Base-by-base conservation (phyloP, 2,113 vertebrate genomes). In the Ranitomeya variabilis region DNA sequence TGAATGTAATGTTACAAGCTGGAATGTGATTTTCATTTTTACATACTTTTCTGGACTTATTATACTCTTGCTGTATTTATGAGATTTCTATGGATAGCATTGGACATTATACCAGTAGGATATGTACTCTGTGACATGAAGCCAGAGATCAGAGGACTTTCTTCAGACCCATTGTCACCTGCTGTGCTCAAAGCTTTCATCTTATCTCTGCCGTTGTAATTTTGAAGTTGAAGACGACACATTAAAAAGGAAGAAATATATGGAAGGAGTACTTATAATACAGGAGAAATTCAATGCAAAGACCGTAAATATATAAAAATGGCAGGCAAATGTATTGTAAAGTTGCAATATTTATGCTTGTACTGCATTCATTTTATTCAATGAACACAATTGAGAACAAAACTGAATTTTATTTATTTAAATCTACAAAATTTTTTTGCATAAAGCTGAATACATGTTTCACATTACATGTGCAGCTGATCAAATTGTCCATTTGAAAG, bases 101-200 rank as follows among this genome's bases (percentile, higher is more conserved):
- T 52, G 62, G 57, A 64, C 80, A 64, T 82, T 14, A 15, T 64
- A 51, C 8, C 13, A 45, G n/a, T 21, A 45, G 16, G 13, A 18
- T 59, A 19, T 37, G 55, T 14, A 19, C 14, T 6, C 26, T 52
- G 15, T 66, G 60, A 67, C 60, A 67, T 23, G 12, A 67, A 60
- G 80, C 80, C 60, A 52, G 80, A 83, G 57, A 83, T 83, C 60
- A 83, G 60, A 83, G 37, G 45, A 6, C 51, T 52, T 19, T 64
- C 21, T 66, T 51, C 14, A 80, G 79, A 60, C 55, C 37, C 19
- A 7, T 37, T 74, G 31, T 74, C 52, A n/a, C 77, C 80, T 83
- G 80, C 60, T 66, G 37, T n/a, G 60, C 37, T n/a, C 19, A 51
- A 83, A 67, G 60, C 80, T 83, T 83, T 83, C 80, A 83, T 83